phyloP scores from a whole-genome alignment of 2,888 invertebrate genomes.

The Megalurothrips usitatus region DNA sequence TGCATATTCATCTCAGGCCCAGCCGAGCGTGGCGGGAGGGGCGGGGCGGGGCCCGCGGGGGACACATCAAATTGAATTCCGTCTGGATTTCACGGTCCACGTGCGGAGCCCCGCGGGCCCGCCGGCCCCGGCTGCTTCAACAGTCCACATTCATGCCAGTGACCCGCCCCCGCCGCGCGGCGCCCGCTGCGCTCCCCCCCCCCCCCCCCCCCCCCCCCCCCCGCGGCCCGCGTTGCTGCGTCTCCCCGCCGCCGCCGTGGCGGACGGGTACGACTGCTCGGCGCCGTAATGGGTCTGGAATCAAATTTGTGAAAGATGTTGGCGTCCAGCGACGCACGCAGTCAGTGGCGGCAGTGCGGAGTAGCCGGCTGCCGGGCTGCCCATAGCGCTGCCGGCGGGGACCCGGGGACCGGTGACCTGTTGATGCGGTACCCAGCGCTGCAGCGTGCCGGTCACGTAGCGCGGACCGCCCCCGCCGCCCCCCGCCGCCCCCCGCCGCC shows the following conservation, averaged over 20 bases:
- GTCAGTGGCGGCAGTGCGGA: neutral
- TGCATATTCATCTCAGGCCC: slow-evolving; percentile 11
- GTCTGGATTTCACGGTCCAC: slow-evolving; percentile 25
- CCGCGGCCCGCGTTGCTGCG: neutral
- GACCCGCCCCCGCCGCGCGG: neutral
- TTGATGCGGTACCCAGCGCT: too few relatives aligned
- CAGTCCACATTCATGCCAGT: slow-evolving; percentile 16
- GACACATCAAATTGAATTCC: slow-evolving; percentile 14
- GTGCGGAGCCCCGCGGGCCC: neutral
- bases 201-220: neutral
- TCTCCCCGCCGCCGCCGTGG: neutral
- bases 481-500: too few relatives aligned
- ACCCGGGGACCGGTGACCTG: too few relatives aligned
- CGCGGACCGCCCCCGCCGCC: too few relatives aligned
- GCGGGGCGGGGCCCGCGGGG: neutral
- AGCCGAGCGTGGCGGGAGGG: neutral
- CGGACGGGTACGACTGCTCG: neutral
- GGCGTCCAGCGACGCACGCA: neutral
- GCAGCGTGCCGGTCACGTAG: too few relatives aligned
- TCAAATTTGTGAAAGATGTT: neutral
- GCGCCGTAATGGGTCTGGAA: neutral
- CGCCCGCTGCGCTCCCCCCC: neutral
- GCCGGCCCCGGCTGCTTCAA: neutral
- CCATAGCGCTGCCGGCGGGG: too few relatives aligned
- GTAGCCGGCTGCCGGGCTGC: neutral